Percentiles rank a stretch among this genome's conserved stretches.
Evolutionary conservation across 2,888 invertebrate species (phyloP).

Genomic region (Caradrina kadenii): DNA sequence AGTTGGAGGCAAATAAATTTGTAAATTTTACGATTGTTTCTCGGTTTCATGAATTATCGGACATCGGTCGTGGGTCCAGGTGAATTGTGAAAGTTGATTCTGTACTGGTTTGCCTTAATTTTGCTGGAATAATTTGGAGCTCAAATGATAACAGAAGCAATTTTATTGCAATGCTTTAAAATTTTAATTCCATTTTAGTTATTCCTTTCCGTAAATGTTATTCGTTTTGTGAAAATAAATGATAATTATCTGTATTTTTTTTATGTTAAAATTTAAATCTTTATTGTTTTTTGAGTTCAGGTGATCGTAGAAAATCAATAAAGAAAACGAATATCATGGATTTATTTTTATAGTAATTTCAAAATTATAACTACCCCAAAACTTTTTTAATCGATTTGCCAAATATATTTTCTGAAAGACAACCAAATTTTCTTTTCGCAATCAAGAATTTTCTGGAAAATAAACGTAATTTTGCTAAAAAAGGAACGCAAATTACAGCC

Average conservation of each 20-base stretch:
- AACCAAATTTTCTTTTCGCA: neutral
- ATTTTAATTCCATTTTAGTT: neutral
- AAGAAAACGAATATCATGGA: too few species aligned
- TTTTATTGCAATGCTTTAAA: neutral
- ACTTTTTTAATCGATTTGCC: neutral
- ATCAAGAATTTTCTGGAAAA: conserved; percentile 15
- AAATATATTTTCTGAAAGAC: neutral
- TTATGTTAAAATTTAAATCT: neutral
- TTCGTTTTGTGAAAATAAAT: neutral
- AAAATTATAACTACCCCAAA: neutral
- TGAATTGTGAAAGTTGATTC: conserved; percentile 23
- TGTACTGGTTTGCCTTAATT: conserved; percentile 4
- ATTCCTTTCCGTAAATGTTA: neutral
- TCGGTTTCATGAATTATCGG: conserved; percentile 41
- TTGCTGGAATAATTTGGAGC: conserved; percentile 19
- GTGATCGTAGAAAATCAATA: too few species aligned
- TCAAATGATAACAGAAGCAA: neutral
- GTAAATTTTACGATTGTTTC: conserved; percentile 55
- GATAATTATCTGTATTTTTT: neutral
- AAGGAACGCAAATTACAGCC: conserved; percentile 27
- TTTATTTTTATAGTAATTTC: neutral
- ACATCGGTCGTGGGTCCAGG: conserved; percentile 35
- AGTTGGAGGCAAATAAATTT: conserved; percentile 54
- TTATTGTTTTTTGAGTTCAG: neutral
- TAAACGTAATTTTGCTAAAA: conserved; percentile 15